Conservation (phyloP, 2,888 invertebrate species). For the Endotricha flammealis region DNA sequence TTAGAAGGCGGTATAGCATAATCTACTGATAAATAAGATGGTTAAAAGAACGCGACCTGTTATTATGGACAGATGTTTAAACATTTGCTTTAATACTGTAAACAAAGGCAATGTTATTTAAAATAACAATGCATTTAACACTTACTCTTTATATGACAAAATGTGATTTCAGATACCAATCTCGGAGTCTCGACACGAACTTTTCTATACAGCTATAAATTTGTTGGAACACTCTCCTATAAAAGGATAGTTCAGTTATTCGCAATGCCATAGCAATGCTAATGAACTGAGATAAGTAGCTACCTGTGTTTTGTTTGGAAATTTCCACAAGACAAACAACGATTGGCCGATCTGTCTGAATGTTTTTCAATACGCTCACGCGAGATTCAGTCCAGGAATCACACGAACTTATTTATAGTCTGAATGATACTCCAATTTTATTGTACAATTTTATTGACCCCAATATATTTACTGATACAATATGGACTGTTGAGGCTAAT, state of each 20-base stretch:
- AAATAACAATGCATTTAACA: no score
- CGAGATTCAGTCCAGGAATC: slow-evolving; percentile 3
- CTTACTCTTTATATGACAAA: no score
- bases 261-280: slow-evolving; percentile 12
- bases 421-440: neutral
- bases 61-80: neutral
- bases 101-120: no score
- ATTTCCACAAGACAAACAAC: slow-evolving; percentile 60
- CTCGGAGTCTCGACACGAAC: neutral
- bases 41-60: neutral
- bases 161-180: neutral
- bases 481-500: no score
- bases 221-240: neutral
- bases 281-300: slow-evolving; percentile 13
- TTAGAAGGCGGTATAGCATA: slow-evolving; percentile 1
- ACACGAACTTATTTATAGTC: neutral
- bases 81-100: no score
- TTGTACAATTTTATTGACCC: no score
- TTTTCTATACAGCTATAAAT: neutral
- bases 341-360: slow-evolving; percentile 30
- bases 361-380: slow-evolving; percentile 34
- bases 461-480: no score
- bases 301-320: slow-evolving; percentile 53
- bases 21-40: slow-evolving; percentile 1
- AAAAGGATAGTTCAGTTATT: slow-evolving; percentile 2